Percentiles rank a stretch among this genome's conserved stretches.
These are phyloP conservation scores for Eristalis arbustorum DNA, from an alignment of 2,888 invertebrate genomes.

Conservation along the genomic window DNA sequence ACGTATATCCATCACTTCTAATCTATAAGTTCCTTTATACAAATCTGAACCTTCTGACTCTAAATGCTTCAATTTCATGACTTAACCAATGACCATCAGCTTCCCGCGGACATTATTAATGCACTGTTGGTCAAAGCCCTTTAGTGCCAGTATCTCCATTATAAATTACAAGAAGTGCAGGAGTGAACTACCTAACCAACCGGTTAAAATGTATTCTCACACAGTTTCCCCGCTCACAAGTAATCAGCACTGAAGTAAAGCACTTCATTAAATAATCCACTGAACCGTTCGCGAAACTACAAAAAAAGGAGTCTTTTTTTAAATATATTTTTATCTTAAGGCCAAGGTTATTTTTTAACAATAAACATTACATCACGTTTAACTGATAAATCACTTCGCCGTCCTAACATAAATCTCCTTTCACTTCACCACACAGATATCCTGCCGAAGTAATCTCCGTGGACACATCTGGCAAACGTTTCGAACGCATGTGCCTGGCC, in stretches of 20 bases:
- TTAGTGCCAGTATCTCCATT: neutral
- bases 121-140: neutral
- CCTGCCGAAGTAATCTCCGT: constrained; percentile 93
- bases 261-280: neutral
- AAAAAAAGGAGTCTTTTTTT: neutral
- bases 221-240: neutral
- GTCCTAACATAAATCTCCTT: constrained; percentile 35
- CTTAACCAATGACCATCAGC: too few relatives aligned
- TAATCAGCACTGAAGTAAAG: neutral
- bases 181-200: neutral
- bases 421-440: constrained; percentile 84
- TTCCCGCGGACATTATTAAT: too few relatives aligned
- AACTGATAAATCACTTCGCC: constrained; percentile 20
- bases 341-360: constrained; percentile 45
- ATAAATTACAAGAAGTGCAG: neutral
- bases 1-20: too few relatives aligned
- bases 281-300: neutral
- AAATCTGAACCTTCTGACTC: too few relatives aligned
- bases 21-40: too few relatives aligned
- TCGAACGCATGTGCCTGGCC: constrained; percentile 93
- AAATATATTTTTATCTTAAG: neutral
- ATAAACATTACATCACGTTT: constrained; percentile 23
- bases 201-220: neutral
- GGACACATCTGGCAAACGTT: constrained; percentile 92
- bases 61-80: too few relatives aligned